Evolutionary conservation across 2,113 vertebrate species (phyloP).

Genomic region (Australoheros scitulus): DNA sequence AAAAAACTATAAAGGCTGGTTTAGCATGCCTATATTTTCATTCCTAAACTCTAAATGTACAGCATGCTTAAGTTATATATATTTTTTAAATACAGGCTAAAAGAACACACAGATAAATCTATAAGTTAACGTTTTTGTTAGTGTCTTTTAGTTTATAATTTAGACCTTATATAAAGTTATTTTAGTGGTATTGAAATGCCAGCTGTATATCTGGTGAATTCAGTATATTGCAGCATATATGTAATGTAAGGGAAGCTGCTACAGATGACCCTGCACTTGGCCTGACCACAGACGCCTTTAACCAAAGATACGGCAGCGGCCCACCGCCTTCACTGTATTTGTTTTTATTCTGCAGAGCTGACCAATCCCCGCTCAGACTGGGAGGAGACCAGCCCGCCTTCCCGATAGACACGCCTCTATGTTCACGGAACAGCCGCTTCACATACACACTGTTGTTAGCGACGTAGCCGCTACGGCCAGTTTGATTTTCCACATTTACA

Average conservation of each 20-base stretch:
- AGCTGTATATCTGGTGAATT: no score
- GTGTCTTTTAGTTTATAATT: no score
- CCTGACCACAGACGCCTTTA: slow-evolving; percentile 23
- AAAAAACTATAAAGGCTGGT: no score
- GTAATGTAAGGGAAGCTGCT: not conserved
- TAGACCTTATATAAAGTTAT: no score
- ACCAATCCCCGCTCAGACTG: slow-evolving; percentile 59
- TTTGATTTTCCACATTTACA: slow-evolving; percentile 57
- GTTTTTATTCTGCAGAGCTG: slow-evolving; percentile 65
- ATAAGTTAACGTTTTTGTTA: no score
- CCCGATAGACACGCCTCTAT: slow-evolving; percentile 65
- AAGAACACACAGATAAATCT: no score
- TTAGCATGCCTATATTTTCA: no score
- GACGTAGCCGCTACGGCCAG: slow-evolving; percentile 55
- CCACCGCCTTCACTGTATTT: slow-evolving; percentile 52
- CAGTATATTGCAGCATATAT: not conserved
- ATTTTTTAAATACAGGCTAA: no score
- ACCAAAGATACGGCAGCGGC: slow-evolving; percentile 3
- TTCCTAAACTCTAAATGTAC: no score
- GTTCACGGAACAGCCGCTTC: slow-evolving; percentile 73
- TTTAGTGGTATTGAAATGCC: no score
- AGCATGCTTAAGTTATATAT: no score
- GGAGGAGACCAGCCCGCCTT: slow-evolving; percentile 62
- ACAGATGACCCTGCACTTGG: not conserved
- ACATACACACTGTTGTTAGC: slow-evolving; percentile 80